Base-by-base conservation (phyloP, 2,113 vertebrate species). In the Melospiza georgiana region DNA sequence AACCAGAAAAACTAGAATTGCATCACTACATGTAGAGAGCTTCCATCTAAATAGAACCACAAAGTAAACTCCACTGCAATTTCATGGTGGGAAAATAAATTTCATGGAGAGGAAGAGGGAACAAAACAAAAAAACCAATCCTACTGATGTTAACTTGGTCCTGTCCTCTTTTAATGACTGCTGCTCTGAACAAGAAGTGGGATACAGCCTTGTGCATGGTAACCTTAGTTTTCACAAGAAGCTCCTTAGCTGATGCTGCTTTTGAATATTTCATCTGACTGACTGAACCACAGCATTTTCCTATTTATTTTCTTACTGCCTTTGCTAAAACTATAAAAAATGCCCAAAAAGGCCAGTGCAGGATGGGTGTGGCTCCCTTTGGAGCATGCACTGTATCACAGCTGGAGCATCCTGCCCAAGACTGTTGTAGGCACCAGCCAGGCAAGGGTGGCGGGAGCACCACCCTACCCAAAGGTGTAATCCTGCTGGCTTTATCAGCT, bases 81-180 rank as follows among this genome's bases (percentile, higher is more conserved):
- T 55, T 75, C 3, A 1, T 27, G 13, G 27, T 2, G 4, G 5
- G 28, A 25, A 72, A 3, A 24, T 37, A 52, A 33, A 66, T 80
- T 68, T 77, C 16, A 10, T 25, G 14, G 8, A 22, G 5, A 12
- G 5, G 20, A 49, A 12, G 23, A 27, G 3, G 19, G 33, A 74
- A 37, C 22, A 48, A 83, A 89, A 15, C 12, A 43, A 63, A 54
- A 41, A 22, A 16, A 6, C 3, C 4, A 37, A 54, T 65, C 15
- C 27, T 28, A 24, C 10, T 0, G 0, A 24, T n/a, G 22, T 48
- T 49, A 33, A 19, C 31, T 73, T 5, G 3, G 8, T 54, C 12
- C 11, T 66, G 11, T 43, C 19, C 28, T 18, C 55, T 84, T 66
- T 59, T 71, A 55, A 16, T 44, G 52, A 35, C 39, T 39, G 7